phyloP scores from a whole-genome alignment of 2,888 invertebrate genomes.

The Plutella xylostella region DNA sequence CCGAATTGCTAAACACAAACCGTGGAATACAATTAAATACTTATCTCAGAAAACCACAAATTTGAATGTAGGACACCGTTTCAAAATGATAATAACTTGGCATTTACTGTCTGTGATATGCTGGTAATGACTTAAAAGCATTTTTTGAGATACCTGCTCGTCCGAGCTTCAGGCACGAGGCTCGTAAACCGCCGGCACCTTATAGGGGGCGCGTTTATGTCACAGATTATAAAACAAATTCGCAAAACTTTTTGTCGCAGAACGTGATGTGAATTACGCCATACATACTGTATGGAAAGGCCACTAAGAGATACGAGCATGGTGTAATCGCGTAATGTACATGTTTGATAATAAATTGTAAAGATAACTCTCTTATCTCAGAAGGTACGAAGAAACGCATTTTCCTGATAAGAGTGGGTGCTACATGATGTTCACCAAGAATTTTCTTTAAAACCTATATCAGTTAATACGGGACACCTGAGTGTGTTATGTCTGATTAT shows the following conservation, averaged over 20 bases:
- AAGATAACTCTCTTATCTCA: conserved; percentile 34
- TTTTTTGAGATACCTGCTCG: conserved; percentile 25
- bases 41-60: no score
- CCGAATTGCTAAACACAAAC: no score
- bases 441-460: conserved; percentile 20
- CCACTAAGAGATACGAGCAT: neutral
- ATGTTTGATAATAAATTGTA: conserved; percentile 6
- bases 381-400: conserved; percentile 22
- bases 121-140: conserved; percentile 36
- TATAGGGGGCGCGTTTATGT: conserved; percentile 18
- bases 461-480: no score
- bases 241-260: neutral
- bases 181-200: conserved; percentile 21
- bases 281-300: no score
- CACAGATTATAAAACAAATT: conserved; percentile 6
- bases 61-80: no score
- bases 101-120: conserved; percentile 22
- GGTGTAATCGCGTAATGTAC: neutral
- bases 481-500: no score
- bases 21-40: no score
- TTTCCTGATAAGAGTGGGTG: conserved; percentile 34
- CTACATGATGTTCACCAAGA: conserved; percentile 28
- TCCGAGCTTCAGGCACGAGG: conserved; percentile 1
- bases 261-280: neutral
- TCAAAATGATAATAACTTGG: no score